Base-by-base conservation (phyloP, 2,888 invertebrate species). In the Cartodere bifasciata region DNA sequence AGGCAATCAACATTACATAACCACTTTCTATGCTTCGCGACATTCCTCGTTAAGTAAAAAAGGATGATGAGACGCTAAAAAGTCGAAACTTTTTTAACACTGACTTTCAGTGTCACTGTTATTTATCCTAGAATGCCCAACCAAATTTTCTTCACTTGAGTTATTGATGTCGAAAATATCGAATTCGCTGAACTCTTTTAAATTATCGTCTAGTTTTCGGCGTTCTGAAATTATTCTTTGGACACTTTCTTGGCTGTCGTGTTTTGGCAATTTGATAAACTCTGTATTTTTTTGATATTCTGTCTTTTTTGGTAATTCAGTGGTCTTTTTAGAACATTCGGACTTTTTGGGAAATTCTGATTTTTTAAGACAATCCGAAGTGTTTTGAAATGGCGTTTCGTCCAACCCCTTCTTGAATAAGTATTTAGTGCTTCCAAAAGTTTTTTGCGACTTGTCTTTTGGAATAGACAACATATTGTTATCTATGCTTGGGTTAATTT, bases 161-260 rank as follows among this genome's bases (percentile, higher is more conserved):
- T 50, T 43, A 32, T 48, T 46, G 13, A 47, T 45, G 39, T 60
- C 58, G 41, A 56, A 60, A 33, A 60, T 60, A 40, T 58, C 56
- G 34, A 44, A 54, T 29, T 50, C 46, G 32, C 54, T 47, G 33
- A 55, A 52, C 42, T 55, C 54, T 40, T 54, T 56, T 3, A 55
- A 40, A 33, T 51, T 56, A 20, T 66, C 59, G 36, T 72, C 72
- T 28, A 70, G 60, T 50, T 70, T 69, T 39, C 72, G 57, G 40
- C 72, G 60, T 52, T 72, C 72, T 6, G 68, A 68, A 44, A 72
- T 72, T 32, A 72, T 70, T 51, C 70, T 67, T 48, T 72, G 65
- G 40, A 72, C 70, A 41, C 67, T 70, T 41, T 72, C 61, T 38
- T 58, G 55, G 16, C 58, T 58, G 38, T 59, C 58, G 43, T 57